Base-by-base conservation (phyloP, 2,113 vertebrate species). In the Chionodraco myersi region DNA sequence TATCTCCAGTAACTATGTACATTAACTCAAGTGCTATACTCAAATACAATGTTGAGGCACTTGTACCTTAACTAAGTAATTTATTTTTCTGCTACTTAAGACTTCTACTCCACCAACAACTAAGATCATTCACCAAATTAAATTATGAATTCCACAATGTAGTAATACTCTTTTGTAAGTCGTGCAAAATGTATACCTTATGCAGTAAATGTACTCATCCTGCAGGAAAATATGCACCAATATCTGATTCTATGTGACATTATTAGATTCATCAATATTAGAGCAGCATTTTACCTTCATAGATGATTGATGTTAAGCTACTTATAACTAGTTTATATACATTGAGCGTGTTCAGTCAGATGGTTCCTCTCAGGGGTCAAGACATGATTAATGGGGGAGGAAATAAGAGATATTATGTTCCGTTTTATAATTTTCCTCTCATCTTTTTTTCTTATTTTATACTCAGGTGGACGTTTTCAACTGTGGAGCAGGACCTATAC, bases 401-500 rank as follows among this genome's bases (percentile, higher is more conserved):
- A 26, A 54, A 54, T 7, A 52, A 52, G 15, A 18, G 2, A 14
- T 15, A 16, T 6, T 51, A 15, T 18, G 16, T 30, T 36, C 36
- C 7, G 6, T 41, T 41, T 41, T 41, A 41, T n/a, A 8, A 12
- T 14, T 23, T 56, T 56, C 12, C 54, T n/a, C n/a, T 30, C 5
- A 6, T 59, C 14, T 34, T 59, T 16, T 15, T 3, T 6, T 1
- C 26, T 59, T 3, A 16, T 36, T 16, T 10, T 16, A 3, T 18
- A 10, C 58, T 60, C 26, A 94, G 94, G 87, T 86, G 52, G 0
- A 0, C 0, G 0, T 0, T 10, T 92, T 93, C 47, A 16, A 23
- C 0, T 0, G 0, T 0, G 2, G 0, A 1, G 1, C 0, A 1
- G 0, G 1, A 10, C 0, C 87, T 0, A 0, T 2, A 0, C 0